phyloP scores from a whole-genome alignment of 2,797 vertebrate species.

The Todus mexicanus region DNA sequence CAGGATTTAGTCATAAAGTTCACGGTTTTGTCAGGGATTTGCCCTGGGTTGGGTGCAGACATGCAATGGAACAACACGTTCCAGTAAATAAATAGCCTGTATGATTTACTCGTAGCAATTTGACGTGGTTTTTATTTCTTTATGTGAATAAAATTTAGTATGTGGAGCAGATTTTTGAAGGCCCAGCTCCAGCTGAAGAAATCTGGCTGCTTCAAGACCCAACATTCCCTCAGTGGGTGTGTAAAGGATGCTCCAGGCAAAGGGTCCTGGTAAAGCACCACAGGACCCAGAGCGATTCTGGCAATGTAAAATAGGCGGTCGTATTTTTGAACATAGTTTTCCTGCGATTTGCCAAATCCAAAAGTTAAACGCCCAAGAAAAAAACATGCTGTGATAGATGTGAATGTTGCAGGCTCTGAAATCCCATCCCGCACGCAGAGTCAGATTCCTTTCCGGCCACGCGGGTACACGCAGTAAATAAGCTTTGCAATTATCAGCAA shows the following conservation, averaged over 20 bases:
- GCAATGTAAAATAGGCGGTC: not conserved
- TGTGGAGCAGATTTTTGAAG: not conserved
- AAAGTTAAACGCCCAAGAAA: not conserved
- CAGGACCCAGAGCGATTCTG: not conserved
- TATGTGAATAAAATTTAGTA: not conserved
- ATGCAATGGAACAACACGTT: no score
- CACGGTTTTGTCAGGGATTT: not conserved
- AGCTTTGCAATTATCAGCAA: not conserved
- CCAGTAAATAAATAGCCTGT: not conserved
- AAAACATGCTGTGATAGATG: not conserved
- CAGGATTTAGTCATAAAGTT: not conserved
- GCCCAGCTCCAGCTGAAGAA: not conserved
- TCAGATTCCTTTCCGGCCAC: not conserved
- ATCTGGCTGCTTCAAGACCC: not conserved
- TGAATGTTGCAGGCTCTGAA: not conserved
- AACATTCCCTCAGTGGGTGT: no score
- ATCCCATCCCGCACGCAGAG: not conserved
- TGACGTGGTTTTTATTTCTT: not conserved
- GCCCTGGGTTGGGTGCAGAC: fast-evolving
- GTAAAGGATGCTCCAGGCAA: not conserved
- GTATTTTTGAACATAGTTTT: not conserved
- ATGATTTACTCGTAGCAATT: not conserved
- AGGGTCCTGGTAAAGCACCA: not conserved
- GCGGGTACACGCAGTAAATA: not conserved
- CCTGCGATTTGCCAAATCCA: not conserved